Evolutionary conservation across 2,888 invertebrate genomes (phyloP).

Genomic region (Elysia crispata): DNA sequence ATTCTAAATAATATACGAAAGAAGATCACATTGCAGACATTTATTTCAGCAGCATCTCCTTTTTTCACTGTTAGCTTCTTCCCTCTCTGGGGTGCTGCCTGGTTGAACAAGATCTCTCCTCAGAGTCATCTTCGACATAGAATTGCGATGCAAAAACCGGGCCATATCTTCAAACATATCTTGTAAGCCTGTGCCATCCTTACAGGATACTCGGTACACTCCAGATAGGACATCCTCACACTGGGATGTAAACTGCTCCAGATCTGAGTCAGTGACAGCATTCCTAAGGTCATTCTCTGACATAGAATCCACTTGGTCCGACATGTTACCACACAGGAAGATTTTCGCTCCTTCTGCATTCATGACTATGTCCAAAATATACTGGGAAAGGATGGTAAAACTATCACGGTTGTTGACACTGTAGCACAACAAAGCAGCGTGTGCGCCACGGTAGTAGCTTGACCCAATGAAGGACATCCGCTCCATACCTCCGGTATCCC

Average conservation of each 20-base stretch:
- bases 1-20: too few relatives aligned
- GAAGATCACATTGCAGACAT: too few relatives aligned
- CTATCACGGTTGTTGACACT: slow-evolving; percentile 93
- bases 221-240: slow-evolving; percentile 93
- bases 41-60: slow-evolving; percentile 60
- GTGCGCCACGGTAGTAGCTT: slow-evolving; percentile 96
- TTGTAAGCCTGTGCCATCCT: slow-evolving; percentile 89
- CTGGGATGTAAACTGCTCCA: slow-evolving; percentile 90
- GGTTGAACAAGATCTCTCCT: slow-evolving; percentile 65
- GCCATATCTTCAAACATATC: slow-evolving; percentile 95
- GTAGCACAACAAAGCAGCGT: slow-evolving; percentile 94
- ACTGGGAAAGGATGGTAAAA: slow-evolving; percentile 93
- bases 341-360: slow-evolving; percentile 91
- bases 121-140: slow-evolving; percentile 65
- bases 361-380: slow-evolving; percentile 93
- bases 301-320: slow-evolving; percentile 81
- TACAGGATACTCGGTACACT: slow-evolving; percentile 93
- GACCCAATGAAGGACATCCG: slow-evolving; percentile 95
- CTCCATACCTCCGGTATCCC: slow-evolving; percentile 99
- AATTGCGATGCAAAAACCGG: slow-evolving; percentile 62
- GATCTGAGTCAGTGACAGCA: slow-evolving; percentile 88
- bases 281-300: slow-evolving; percentile 83
- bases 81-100: slow-evolving; percentile 61
- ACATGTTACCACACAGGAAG: slow-evolving; percentile 94
- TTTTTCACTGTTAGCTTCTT: slow-evolving; percentile 53